Evolutionary conservation across 2,888 invertebrate genomes (phyloP).

Genomic region (Nomada fabriciana): DNA sequence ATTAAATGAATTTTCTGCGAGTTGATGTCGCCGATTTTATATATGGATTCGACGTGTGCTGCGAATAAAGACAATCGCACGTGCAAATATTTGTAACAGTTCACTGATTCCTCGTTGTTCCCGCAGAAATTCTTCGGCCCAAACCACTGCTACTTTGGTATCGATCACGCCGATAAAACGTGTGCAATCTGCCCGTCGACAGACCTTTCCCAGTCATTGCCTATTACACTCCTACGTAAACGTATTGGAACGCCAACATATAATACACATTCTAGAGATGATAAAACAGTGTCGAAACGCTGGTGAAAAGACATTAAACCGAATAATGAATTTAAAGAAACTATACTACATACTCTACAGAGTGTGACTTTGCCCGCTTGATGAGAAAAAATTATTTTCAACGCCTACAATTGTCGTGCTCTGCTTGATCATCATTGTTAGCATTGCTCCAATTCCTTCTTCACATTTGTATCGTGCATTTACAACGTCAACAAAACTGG

Average conservation of each 20-base stretch:
- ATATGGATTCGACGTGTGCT: slow-evolving; percentile 17
- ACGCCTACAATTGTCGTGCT: too few species aligned
- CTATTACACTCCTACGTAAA: not conserved
- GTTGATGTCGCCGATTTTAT: not conserved
- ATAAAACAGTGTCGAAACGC: too few species aligned
- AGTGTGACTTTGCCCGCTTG: not conserved
- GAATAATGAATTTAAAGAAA: not conserved
- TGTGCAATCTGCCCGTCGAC: slow-evolving; percentile 25
- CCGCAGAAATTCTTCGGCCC: slow-evolving; percentile 35
- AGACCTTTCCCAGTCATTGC: not conserved
- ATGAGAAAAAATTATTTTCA: not conserved
- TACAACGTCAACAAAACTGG: not conserved
- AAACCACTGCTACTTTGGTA: slow-evolving; percentile 27
- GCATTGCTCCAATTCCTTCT: slow-evolving; percentile 3
- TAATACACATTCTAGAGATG: not conserved
- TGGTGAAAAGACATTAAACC: too few species aligned
- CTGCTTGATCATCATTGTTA: not conserved
- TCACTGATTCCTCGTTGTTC: slow-evolving; percentile 35
- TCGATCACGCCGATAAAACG: slow-evolving; percentile 52
- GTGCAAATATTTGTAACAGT: slow-evolving; percentile 43
- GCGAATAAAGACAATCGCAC: slow-evolving; percentile 32
- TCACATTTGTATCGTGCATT: not conserved
- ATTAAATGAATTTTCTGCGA: slow-evolving; percentile 16
- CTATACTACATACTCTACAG: not conserved
- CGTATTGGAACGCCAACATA: not conserved